These are phyloP conservation scores for Synergus japonicus DNA, from an alignment of 2,888 invertebrate genomes.

Conservation along the genomic window DNA sequence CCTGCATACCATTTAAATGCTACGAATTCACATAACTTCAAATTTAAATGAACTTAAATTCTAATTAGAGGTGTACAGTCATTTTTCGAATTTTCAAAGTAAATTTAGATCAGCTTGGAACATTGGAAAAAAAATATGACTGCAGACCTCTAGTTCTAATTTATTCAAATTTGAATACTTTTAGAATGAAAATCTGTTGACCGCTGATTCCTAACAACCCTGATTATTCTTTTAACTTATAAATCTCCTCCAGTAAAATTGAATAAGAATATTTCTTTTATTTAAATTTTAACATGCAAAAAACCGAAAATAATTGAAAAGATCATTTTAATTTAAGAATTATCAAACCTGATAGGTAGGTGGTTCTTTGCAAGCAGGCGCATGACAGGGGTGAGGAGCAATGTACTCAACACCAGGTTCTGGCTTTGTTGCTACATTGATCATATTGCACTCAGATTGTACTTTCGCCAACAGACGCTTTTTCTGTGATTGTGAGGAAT, in stretches of 20 bases:
- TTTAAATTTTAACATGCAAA: not conserved
- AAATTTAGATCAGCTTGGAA: too few species aligned
- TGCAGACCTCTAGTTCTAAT: not conserved
- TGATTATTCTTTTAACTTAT: not conserved
- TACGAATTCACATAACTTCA: too few species aligned
- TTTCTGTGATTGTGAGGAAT: conserved; percentile 89
- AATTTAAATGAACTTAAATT: too few species aligned
- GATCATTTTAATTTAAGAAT: not conserved
- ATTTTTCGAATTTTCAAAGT: too few species aligned
- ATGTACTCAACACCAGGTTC: conserved; percentile 80
- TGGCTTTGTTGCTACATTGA: conserved; percentile 81
- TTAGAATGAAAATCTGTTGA: too few species aligned
- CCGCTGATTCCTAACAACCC: not conserved
- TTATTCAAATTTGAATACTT: too few species aligned
- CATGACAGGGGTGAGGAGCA: conserved; percentile 77
- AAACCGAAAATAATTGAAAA: not conserved
- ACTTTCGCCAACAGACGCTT: conserved; percentile 93
- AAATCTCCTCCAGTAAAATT: not conserved
- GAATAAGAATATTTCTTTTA: not conserved
- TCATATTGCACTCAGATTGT: conserved; percentile 85
- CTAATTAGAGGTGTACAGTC: too few species aligned
- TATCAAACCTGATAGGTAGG: conserved; percentile 74
- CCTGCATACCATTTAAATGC: not conserved
- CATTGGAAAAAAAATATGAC: too few species aligned
- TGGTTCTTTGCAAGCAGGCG: conserved; percentile 79